phyloP scores from a whole-genome alignment of 1,140 invertebrate genomes.

The Pygmarrhopalites habei region DNA sequence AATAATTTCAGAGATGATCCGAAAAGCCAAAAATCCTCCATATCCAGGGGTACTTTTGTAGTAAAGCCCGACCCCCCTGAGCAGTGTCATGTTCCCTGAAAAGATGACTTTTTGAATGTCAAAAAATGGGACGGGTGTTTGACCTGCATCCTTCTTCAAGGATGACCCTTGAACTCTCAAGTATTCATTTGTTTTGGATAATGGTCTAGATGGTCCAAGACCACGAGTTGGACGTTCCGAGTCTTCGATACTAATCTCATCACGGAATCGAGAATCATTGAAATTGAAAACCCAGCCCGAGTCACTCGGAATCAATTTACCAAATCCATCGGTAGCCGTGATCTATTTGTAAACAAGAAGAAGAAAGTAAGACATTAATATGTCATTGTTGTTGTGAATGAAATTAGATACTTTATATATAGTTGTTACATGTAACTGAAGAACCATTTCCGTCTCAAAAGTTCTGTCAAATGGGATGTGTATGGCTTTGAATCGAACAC shows the following conservation, averaged over 20 bases:
- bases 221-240: neutral
- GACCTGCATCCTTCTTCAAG: conserved; percentile 16
- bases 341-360: conserved; percentile 7
- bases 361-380: neutral
- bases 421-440: conserved; percentile 18
- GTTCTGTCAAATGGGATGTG: neutral
- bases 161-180: conserved; percentile 11
- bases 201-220: neutral
- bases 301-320: neutral
- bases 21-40: conserved; percentile 18
- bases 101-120: conserved; percentile 18
- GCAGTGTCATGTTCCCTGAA: neutral
- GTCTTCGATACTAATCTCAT: conserved; percentile 3
- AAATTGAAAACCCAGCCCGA: conserved; percentile 15
- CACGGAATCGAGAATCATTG: neutral
- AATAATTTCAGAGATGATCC: neutral
- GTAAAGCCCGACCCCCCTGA: conserved; percentile 19
- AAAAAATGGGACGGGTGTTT: conserved; percentile 26
- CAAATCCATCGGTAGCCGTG: neutral
- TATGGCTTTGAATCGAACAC: conserved; percentile 7
- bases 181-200: conserved; percentile 5
- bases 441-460: neutral
- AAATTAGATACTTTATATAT: neutral
- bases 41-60: conserved; percentile 5
- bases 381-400: neutral